phyloP scores from a whole-genome alignment of 2,888 invertebrate genomes.

The Bellardia pandia region DNA sequence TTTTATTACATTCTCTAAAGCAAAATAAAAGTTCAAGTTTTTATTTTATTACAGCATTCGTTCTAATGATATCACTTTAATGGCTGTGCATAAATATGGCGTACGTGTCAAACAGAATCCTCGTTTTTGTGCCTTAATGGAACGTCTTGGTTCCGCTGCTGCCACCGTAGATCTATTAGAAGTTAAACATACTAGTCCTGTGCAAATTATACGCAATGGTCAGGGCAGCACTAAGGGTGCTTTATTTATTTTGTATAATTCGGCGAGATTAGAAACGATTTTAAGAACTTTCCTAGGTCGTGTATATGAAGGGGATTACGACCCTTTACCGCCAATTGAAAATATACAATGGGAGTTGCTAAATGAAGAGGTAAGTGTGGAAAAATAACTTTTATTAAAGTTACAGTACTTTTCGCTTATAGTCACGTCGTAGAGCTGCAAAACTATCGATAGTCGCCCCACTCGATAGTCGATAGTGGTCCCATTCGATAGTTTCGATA shows the following conservation, averaged over 20 bases:
- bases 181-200: slow-evolving; percentile 86
- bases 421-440: too few relatives aligned
- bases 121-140: slow-evolving; percentile 86
- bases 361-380: slow-evolving; percentile 86
- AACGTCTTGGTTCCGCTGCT: slow-evolving; percentile 88
- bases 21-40: neutral
- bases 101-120: slow-evolving; percentile 84
- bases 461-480: too few relatives aligned
- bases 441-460: too few relatives aligned
- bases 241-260: slow-evolving; percentile 91
- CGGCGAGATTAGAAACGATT: slow-evolving; percentile 89
- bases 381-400: neutral
- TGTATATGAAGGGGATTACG: slow-evolving; percentile 86
- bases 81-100: slow-evolving; percentile 89
- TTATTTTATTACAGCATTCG: slow-evolving; percentile 84
- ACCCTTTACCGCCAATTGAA: slow-evolving; percentile 86
- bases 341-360: slow-evolving; percentile 87
- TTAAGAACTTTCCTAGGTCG: slow-evolving; percentile 87
- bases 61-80: slow-evolving; percentile 87
- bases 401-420: too few relatives aligned
- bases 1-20: neutral
- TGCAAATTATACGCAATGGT: slow-evolving; percentile 84
- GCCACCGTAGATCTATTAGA: slow-evolving; percentile 89
- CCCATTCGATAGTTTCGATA: too few relatives aligned
- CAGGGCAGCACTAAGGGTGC: slow-evolving; percentile 85